Evolutionary conservation across 2,113 vertebrate species (phyloP), one percentile per base, ranked within the genome.

Genomic region (Peromyscus maniculatus): DNA sequence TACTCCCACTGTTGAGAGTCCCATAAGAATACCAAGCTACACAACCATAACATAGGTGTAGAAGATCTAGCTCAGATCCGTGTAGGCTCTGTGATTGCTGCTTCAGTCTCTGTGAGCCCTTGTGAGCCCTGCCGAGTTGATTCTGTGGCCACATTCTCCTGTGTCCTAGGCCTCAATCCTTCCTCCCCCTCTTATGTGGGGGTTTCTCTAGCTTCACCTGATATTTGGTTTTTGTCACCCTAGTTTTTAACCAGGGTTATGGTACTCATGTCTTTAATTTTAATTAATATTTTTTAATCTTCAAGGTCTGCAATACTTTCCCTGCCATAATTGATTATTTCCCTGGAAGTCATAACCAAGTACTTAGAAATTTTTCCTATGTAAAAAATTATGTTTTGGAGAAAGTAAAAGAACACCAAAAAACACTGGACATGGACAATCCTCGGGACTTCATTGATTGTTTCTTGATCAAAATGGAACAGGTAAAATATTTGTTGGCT

Each of bases 361-460:
- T 98, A 0, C 84, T 98, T 0, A 57, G 97, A 57, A 94, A 97
- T 10, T 0, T 49, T 3, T 11, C 96, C 0, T 57, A 93, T 55
- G 0, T 99, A 55, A 94, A 86, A 75, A 5, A 1, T 24, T 99
- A 99, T 96, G 22, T 98, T 87, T 31, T 46, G 59, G 95, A 71
- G 26, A 99, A 99, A 31, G 33, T 99, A 91, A 93, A 83, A 0
- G 98, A 99, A 84, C 99, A 99, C 91, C 87, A 98, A 94, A 92
- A 98, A 11, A 98, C 97, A 0, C 80, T 99, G 91, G 98, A 99
- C 21, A 83, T 94, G 2, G 92, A 69, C 67, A 97, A 96, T 55
- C 98, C 99, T 2, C 95, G 98, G 88, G 99, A 99, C 88, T 99
- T 98, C 72, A 99, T 99, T 6, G 99, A 99, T 98, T 98, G 98